Percentiles rank a stretch among this genome's conserved stretches.
phyloP scores from a whole-genome alignment of 2,113 vertebrate genomes.

The Oophaga pumilio region DNA sequence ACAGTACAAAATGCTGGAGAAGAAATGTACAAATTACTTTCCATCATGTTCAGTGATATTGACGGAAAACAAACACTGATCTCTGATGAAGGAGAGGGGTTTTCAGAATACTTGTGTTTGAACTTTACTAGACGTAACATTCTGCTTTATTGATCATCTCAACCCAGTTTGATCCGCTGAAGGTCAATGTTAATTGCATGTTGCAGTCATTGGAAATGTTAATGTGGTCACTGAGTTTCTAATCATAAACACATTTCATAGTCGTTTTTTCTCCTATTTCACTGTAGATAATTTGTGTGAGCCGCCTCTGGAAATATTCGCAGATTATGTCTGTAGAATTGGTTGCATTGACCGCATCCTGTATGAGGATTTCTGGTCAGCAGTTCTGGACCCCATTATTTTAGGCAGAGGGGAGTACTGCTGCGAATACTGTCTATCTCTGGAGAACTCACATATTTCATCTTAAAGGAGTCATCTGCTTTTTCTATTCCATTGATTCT shows the following conservation, averaged over 20 bases:
- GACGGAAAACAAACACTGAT: slow-evolving; percentile 35
- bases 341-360: not conserved
- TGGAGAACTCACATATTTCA: not conserved
- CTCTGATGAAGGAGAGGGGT: slow-evolving; percentile 31
- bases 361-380: not conserved
- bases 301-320: not conserved
- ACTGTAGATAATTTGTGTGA: not conserved
- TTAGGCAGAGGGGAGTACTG: not conserved
- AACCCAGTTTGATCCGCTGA: slow-evolving; percentile 25
- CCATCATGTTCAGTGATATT: slow-evolving; percentile 49
- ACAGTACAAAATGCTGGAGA: slow-evolving; percentile 21
- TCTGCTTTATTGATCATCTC: slow-evolving; percentile 39
- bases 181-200: slow-evolving; percentile 47
- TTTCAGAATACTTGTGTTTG: slow-evolving; percentile 34
- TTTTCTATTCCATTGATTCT: too few species aligned
- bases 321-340: not conserved
- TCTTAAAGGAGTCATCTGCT: too few species aligned
- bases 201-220: slow-evolving; percentile 10
- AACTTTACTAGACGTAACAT: slow-evolving; percentile 43
- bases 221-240: slow-evolving; percentile 16
- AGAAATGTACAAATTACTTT: slow-evolving; percentile 48
- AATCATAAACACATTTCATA: not conserved
- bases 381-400: not conserved
- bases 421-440: not conserved
- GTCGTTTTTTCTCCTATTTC: not conserved